Evolutionary conservation across 2,888 invertebrate species (phyloP), one percentile per base, ranked within the genome.

Genomic region (Drosophila mimetica): DNA sequence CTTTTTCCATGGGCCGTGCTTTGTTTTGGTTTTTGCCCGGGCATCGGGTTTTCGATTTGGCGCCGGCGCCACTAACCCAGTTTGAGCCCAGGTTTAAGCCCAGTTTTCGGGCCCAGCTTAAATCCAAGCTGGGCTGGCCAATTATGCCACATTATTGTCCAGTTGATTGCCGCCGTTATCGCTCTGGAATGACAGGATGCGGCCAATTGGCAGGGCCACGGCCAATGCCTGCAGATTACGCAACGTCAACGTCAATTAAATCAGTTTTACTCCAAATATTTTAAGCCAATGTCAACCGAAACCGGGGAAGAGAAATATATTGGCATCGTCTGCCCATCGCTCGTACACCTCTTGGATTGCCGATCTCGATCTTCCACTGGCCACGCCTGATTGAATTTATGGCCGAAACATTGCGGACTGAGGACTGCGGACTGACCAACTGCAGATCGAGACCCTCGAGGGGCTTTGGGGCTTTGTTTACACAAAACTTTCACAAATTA

Each of bases 401-500:
- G 78, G 46, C 71, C 69, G 58, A 39, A 11, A 11, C 9, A 25
- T 18, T 37, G 16, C 9, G 54, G 44, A 65, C 37, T 36, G 36
- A 1, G n/a, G 32, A 34, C 32, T 34, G n/a, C 20, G 8, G n/a
- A 44, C 44, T 44, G 44, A 9, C 44, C 44, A 44, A 44, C 60
- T 58, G 58, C 75, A 37, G 30, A 42, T 20, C 14, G 41, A 47
- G 52, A 50, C 71, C 64, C 54, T 71, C 42, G 48, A 46, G 72
- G 58, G 39, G 36, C 53, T 58, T 51, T 28, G 41, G 25, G 46
- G 41, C 58, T 54, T 84, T 84, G 84, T 84, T 84, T 86, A 75
- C 82, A 86, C 86, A 86, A 86, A 84, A 84, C 84, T 84, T 84
- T 84, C 84, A 84, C 84, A 84, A 84, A 84, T 84, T 86, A 84